Evolutionary conservation across 2,888 invertebrate species (phyloP).

Genomic region (Steinernema hermaphroditum): DNA sequence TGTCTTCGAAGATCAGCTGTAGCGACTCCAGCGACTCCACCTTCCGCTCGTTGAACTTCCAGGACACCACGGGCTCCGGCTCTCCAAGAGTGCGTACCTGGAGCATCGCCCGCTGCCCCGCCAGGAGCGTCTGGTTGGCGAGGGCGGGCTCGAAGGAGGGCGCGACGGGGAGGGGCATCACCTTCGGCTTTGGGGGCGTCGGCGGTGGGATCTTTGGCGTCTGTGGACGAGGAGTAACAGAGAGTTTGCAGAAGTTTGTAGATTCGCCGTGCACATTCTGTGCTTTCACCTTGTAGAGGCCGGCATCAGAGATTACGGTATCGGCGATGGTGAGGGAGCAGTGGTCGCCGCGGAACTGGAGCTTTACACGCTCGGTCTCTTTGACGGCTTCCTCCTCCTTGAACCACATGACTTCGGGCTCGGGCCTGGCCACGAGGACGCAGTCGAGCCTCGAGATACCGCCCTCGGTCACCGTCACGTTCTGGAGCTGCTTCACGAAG

Average conservation of each 20-base stretch:
- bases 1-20: constrained; percentile 58
- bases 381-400: constrained; percentile 80
- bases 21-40: constrained; percentile 37
- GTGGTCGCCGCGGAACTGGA: constrained; percentile 76
- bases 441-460: constrained; percentile 68
- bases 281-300: constrained; percentile 53
- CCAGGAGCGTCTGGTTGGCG: constrained; percentile 55
- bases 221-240: constrained; percentile 44
- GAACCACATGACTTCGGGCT: constrained; percentile 73
- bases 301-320: constrained; percentile 47
- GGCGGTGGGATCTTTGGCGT: constrained; percentile 38
- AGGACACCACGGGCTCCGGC: constrained; percentile 60
- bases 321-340: constrained; percentile 72
- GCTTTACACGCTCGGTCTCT: constrained; percentile 80
- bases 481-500: constrained; percentile 59
- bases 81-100: constrained; percentile 56
- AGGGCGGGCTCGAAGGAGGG: constrained; percentile 59
- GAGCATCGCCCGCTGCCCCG: constrained; percentile 54
- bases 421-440: constrained; percentile 69
- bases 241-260: constrained; percentile 61
- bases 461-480: constrained; percentile 70
- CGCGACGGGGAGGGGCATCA: constrained; percentile 28
- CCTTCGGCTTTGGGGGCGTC: constrained; percentile 41
- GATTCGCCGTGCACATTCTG: constrained; percentile 71
- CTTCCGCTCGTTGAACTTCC: constrained; percentile 60